Conservation (phyloP, 2,113 vertebrate genomes). For the Indicator maculatus region DNA sequence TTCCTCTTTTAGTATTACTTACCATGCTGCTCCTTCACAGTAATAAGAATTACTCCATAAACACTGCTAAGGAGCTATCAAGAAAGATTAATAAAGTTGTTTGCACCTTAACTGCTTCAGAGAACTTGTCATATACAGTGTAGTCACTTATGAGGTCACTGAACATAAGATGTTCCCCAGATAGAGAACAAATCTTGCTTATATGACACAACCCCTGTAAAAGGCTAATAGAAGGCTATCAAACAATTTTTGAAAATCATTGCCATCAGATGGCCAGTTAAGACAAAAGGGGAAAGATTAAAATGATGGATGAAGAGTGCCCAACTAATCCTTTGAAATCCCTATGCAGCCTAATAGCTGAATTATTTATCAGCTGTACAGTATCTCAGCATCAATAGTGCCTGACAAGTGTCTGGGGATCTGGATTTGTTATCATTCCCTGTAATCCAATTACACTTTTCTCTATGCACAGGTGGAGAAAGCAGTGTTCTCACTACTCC, state of each 20-base stretch:
- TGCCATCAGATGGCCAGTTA: not conserved
- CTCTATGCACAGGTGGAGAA: not conserved
- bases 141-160: not conserved
- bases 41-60: conserved; percentile 2
- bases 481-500: not conserved
- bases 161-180: not conserved
- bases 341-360: not conserved
- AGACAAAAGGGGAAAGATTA: not conserved
- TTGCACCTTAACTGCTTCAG: conserved; percentile 13
- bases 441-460: not conserved
- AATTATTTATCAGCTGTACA: conserved; percentile 55
- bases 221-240: not conserved
- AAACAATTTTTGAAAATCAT: not conserved
- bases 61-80: not conserved
- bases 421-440: not conserved
- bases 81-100: conserved; percentile 33
- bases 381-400: not conserved
- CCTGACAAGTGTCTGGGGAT: conserved; percentile 13
- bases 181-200: not conserved
- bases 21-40: not conserved
- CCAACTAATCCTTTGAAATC: not conserved
- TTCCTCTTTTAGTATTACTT: not conserved
- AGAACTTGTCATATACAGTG: not conserved
- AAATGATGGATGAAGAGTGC: not conserved
- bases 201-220: not conserved